Percentiles rank a stretch among this genome's conserved stretches.
Evolutionary conservation across 2,797 vertebrate genomes (phyloP).

Genomic region (Pseudochromis fuscus): DNA sequence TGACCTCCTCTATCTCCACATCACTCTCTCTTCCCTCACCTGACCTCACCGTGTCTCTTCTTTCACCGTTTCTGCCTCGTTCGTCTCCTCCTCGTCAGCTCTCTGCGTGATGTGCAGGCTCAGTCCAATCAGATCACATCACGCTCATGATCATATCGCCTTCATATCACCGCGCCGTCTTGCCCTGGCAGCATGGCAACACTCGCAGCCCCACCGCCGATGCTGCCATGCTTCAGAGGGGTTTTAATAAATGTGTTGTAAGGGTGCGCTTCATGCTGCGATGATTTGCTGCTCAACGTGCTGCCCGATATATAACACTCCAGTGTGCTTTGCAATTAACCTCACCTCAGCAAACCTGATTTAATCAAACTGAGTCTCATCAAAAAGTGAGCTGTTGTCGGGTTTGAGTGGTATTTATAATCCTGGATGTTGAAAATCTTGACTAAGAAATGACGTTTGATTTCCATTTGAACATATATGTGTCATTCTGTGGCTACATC

Average conservation of each 20-base stretch:
- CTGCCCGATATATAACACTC: constrained; percentile 53
- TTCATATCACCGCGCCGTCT: constrained; percentile 53
- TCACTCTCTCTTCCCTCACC: neutral
- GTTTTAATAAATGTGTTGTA: constrained; percentile 70
- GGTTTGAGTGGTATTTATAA: constrained; percentile 21
- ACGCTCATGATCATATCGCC: constrained; percentile 48
- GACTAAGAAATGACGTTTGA: too few species aligned
- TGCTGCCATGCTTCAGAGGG: constrained; percentile 44
- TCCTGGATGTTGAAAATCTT: constrained; percentile 9
- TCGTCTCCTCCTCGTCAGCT: constrained; percentile 30
- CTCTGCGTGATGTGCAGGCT: constrained; percentile 75
- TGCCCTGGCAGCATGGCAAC: constrained; percentile 37
- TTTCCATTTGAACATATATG: constrained; percentile 5
- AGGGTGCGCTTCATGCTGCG: constrained; percentile 52
- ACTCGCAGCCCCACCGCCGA: constrained; percentile 33
- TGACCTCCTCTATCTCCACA: constrained; percentile 28
- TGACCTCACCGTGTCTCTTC: constrained; percentile 25
- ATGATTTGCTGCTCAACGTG: constrained; percentile 61
- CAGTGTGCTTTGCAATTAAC: constrained; percentile 58
- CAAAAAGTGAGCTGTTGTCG: constrained; percentile 27
- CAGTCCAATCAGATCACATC: constrained; percentile 58
- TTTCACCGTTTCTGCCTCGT: neutral
- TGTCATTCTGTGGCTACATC: constrained; percentile 2
- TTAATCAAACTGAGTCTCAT: constrained; percentile 53
- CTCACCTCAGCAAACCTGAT: constrained; percentile 52